Evolutionary conservation across 2,113 vertebrate genomes (phyloP).

Genomic region (Bostrychus sinensis): DNA sequence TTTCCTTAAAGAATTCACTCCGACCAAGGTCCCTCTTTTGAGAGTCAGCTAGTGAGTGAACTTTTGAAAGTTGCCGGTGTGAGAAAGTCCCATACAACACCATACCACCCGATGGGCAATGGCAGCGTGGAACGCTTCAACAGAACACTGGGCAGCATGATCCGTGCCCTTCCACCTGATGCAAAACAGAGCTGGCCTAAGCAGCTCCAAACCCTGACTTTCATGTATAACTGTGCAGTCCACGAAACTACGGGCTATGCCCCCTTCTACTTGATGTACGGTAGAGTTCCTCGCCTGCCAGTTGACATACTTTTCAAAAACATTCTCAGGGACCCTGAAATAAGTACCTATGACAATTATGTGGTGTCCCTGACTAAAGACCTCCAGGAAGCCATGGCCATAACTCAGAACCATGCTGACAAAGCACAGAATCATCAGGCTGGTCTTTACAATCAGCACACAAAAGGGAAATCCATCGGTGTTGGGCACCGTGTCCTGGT

Average conservation of each 20-base stretch:
- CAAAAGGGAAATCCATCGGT: background rate
- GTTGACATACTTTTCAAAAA: constrained; percentile 14
- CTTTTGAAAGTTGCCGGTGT: background rate
- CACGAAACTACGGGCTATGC: constrained; percentile 20
- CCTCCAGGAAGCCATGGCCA: background rate
- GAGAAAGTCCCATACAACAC: background rate
- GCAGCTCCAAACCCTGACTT: constrained; percentile 4
- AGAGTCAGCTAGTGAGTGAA: constrained; percentile 13
- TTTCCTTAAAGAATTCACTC: constrained; percentile 2
- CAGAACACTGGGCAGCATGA: background rate
- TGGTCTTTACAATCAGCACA: background rate
- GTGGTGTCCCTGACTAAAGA: background rate
- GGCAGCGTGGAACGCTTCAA: constrained; percentile 11
- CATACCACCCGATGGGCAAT: constrained; percentile 22
- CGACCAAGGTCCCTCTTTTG: constrained; percentile 13
- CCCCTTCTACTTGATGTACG: background rate
- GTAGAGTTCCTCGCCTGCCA: background rate
- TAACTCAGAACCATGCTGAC: background rate
- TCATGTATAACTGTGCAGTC: constrained; percentile 13
- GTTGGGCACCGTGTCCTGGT: constrained; percentile 12
- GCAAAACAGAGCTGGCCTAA: constrained; percentile 8
- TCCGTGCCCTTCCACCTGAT: background rate
- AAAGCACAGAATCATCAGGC: constrained; percentile 9
- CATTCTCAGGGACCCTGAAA: background rate
- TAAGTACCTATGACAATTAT: background rate